Evolutionary conservation across 1,140 invertebrate species (phyloP), one percentile per base, ranked within the genome.

Genomic region (Drosophila quadrilineata): DNA sequence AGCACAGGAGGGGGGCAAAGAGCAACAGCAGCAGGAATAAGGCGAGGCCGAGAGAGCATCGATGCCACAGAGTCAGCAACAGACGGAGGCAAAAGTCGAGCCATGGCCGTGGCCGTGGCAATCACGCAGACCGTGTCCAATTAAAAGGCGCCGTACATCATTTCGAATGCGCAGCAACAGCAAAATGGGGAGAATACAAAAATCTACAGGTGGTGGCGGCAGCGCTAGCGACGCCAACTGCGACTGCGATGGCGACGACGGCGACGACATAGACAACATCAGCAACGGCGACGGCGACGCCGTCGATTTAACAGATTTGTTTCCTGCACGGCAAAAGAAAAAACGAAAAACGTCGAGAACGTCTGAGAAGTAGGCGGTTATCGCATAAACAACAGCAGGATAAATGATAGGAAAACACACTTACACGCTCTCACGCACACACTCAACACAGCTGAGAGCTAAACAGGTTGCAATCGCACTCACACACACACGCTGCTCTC

Each of bases 91-190:
- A 28, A 45, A 53, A 50, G 19, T n/a, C 14, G 45, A 49, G 45
- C 24, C 36, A n/a, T 16, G 16, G 48, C 2, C 46, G 17, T 16
- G 14, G 48, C 33, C 45, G 6, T 26, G 45, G 60, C 68, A 82
- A 84, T 82, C 77, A 67, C 62, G 79, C 74, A 77, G 77, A 84
- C 77, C 77, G 77, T 84, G 77, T 84, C 79, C 79, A 84, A 84
- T 84, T 77, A 75, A 84, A 84, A 84, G 79, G 79, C 79, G 79
- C 79, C 79, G 79, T 84, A 54, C 74, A 84, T 84, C 79, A 84
- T 84, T 85, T 66, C 36, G 38, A 85, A 84, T 84, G 77, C n/a
- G n/a, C 79, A 84, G 60, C 60, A 58, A 45, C 16, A 17, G 26
- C 36, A 71, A 70, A 54, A 67, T 65, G 62, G 40, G n/a, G n/a